Percentiles rank a stretch among this genome's conserved stretches.
phyloP scores from a whole-genome alignment of 2,888 invertebrate species.

The Dryococelus australis region DNA sequence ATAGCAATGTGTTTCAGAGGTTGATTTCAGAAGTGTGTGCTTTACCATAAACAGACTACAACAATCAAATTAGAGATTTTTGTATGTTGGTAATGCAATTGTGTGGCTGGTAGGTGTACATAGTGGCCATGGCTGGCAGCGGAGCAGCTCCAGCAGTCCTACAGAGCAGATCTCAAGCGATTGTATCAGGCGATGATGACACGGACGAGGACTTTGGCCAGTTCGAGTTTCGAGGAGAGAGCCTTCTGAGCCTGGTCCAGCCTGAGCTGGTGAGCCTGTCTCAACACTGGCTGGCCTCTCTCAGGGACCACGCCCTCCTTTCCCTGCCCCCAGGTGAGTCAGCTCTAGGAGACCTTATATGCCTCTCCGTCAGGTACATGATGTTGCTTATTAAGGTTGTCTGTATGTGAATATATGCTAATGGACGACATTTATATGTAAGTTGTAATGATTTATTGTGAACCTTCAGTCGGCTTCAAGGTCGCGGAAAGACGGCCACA shows the following conservation, averaged over 20 bases:
- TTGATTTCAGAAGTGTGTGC: too few species aligned
- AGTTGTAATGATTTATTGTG: too few species aligned
- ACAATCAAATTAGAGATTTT: too few species aligned
- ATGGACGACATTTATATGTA: too few species aligned
- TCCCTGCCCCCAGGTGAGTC: slow-evolving; percentile 79
- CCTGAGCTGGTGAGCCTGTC: slow-evolving; percentile 92
- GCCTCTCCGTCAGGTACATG: background rate
- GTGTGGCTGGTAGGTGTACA: slow-evolving; percentile 73
- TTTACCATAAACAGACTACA: too few species aligned
- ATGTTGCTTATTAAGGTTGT: too few species aligned
- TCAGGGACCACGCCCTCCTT: slow-evolving; percentile 93
- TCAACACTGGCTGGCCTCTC: slow-evolving; percentile 93
- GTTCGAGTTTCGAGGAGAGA: slow-evolving; percentile 80
- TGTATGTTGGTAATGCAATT: too few species aligned
- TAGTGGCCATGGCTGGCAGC: slow-evolving; percentile 89
- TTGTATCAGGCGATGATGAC: slow-evolving; percentile 33
- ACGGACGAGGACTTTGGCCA: slow-evolving; percentile 73
- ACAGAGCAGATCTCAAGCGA: slow-evolving; percentile 44
- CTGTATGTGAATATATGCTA: too few species aligned
- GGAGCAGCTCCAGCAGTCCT: slow-evolving; percentile 66
- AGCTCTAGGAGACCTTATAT: too few species aligned
- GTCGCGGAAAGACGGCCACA: too few species aligned
- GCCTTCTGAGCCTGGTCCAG: slow-evolving; percentile 87
- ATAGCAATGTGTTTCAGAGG: too few species aligned
- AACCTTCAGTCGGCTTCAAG: too few species aligned